Evolutionary conservation across 2,888 invertebrate genomes (phyloP).

Genomic region (Nasonia oneida): DNA sequence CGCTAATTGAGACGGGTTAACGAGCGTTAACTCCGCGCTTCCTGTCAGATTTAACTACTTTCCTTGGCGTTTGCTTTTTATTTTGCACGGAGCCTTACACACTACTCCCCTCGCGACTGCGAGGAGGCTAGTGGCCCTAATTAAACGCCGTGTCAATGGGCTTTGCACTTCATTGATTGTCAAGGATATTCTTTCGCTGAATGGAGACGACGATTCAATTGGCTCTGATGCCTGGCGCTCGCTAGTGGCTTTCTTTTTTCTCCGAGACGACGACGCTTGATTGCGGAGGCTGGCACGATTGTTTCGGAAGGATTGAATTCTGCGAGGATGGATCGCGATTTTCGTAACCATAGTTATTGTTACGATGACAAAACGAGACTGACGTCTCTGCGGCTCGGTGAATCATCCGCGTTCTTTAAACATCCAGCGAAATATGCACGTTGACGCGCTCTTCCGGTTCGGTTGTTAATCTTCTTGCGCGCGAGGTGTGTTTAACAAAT

Average conservation of each 20-base stretch:
- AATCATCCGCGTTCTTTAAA: neutral
- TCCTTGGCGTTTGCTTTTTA: conserved; percentile 66
- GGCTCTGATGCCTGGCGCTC: conserved; percentile 6
- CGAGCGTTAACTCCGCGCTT: conserved; percentile 78
- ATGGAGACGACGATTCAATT: conserved; percentile 53
- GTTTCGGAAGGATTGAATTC: neutral
- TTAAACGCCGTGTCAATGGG: conserved; percentile 55
- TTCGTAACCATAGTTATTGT: neutral
- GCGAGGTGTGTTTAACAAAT: neutral
- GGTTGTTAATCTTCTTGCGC: neutral
- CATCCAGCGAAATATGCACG: neutral
- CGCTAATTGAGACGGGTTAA: conserved; percentile 77
- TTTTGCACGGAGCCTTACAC: neutral
- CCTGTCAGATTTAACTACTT: conserved; percentile 78
- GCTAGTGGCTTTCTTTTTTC: neutral
- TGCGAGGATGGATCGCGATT: neutral
- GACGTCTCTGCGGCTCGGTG: neutral
- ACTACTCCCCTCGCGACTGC: neutral
- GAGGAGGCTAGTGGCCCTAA: conserved; percentile 22
- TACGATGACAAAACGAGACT: neutral
- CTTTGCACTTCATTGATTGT: conserved; percentile 62
- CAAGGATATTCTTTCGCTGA: conserved; percentile 57
- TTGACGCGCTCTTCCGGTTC: neutral
- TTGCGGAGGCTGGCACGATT: neutral
- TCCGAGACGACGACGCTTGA: neutral